phyloP scores from a whole-genome alignment of 2,797 vertebrate species.

The Ispidina lecontei region DNA sequence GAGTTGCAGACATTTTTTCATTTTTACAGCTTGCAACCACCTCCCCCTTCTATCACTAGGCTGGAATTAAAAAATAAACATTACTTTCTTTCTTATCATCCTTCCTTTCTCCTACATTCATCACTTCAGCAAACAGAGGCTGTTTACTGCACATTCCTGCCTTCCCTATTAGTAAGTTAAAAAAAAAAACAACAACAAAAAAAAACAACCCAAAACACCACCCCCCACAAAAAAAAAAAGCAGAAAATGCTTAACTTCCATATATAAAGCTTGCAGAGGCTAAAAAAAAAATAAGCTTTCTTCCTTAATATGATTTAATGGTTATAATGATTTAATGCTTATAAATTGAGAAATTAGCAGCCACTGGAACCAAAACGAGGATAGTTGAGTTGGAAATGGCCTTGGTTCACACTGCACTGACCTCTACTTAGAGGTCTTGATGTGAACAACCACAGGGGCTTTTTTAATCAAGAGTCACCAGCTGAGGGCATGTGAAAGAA shows the following conservation, averaged over 20 bases:
- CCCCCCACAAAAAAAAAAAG: neutral
- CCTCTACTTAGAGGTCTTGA: neutral
- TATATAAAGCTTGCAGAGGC: neutral
- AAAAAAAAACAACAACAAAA: too few species aligned
- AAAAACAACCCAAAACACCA: too few species aligned
- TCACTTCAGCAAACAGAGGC: neutral
- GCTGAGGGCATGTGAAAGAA: neutral
- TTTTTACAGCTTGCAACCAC: neutral
- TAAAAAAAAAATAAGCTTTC: neutral
- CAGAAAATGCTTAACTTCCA: neutral
- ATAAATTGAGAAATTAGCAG: conserved; percentile 27
- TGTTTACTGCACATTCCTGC: neutral
- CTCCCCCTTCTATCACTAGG: neutral
- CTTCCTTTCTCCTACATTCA: neutral
- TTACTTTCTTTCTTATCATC: neutral
- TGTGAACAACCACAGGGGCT: neutral
- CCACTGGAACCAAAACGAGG: neutral
- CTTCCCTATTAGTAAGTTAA: too few species aligned
- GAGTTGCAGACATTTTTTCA: conserved; percentile 37
- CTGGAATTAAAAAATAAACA: neutral
- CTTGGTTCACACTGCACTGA: neutral
- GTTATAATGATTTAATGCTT: conserved; percentile 6
- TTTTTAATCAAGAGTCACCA: neutral
- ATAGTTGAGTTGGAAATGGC: neutral
- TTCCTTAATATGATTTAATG: conserved; percentile 37